These are phyloP conservation scores for Pemphredon lugubris DNA, from an alignment of 2,888 invertebrate species.

Conservation along the genomic window DNA sequence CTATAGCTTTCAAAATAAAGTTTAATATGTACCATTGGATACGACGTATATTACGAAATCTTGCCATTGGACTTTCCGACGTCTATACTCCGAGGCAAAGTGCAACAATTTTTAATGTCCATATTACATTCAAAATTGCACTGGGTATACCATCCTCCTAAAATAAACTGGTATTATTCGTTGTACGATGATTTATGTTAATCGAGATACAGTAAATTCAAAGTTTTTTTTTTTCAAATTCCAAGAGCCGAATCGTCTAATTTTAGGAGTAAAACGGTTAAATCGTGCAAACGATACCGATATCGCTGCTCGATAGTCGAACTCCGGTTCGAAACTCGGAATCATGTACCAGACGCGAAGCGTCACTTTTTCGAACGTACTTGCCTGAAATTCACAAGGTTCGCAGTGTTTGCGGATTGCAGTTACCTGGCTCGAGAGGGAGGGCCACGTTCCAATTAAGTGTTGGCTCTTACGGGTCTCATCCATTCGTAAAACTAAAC, in stretches of 20 bases:
- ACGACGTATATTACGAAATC: constrained; percentile 11
- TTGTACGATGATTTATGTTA: neutral
- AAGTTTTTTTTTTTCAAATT: too few species aligned
- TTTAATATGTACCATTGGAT: neutral
- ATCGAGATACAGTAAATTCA: neutral
- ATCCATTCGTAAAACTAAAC: constrained; percentile 67
- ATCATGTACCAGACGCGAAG: neutral
- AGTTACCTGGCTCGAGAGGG: constrained; percentile 53
- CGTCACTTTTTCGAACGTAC: constrained; percentile 37
- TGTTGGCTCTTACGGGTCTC: constrained; percentile 62
- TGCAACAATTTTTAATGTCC: too few species aligned
- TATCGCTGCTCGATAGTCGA: too few species aligned
- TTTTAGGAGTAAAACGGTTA: too few species aligned
- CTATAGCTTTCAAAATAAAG: constrained; percentile 34
- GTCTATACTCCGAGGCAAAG: too few species aligned
- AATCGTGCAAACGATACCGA: too few species aligned
- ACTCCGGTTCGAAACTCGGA: too few species aligned
- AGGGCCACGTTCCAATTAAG: constrained; percentile 64
- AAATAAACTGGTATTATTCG: neutral
- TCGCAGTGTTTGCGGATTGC: constrained; percentile 27
- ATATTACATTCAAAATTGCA: neutral
- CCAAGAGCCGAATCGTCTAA: too few species aligned
- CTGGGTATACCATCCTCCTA: too few species aligned
- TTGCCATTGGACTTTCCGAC: constrained; percentile 9
- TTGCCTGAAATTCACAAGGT: constrained; percentile 45